Conservation (phyloP, 2,797 vertebrate species). For the Sciurus carolinensis region DNA sequence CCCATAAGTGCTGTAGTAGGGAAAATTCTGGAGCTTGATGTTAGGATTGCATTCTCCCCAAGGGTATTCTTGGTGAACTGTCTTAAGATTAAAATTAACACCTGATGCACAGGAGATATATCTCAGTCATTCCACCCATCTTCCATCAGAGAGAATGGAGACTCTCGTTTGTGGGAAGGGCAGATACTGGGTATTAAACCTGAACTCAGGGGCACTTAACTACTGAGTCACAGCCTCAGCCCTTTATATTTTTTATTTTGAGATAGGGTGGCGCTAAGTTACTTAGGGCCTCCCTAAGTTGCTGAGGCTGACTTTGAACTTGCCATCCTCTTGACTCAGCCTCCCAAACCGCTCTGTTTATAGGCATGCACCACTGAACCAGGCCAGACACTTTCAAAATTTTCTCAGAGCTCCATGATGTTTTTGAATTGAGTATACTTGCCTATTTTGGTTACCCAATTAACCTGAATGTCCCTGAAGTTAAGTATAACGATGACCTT, state of each 20-base stretch:
- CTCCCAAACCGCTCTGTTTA: no score
- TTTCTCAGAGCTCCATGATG: not conserved
- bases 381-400: not conserved
- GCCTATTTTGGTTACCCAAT: not conserved
- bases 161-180: no score
- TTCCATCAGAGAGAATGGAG: not conserved
- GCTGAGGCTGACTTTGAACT: no score
- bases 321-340: no score
- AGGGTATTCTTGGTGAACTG: constrained; percentile 90
- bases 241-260: no score
- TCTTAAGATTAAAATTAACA: constrained; percentile 83
- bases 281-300: no score
- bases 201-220: no score
- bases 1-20: constrained; percentile 88
- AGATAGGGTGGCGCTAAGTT: no score
- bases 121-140: not conserved
- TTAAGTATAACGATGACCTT: not conserved
- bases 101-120: not conserved
- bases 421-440: not conserved
- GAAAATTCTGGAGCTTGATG: constrained; percentile 84
- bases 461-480: not conserved
- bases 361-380: no score
- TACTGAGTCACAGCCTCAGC: no score
- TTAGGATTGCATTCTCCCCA: constrained; percentile 91
- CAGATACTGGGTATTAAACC: no score